Evolutionary conservation across 2,888 invertebrate species (phyloP), one percentile per base, ranked within the genome.

Genomic region (Brenthis ino): DNA sequence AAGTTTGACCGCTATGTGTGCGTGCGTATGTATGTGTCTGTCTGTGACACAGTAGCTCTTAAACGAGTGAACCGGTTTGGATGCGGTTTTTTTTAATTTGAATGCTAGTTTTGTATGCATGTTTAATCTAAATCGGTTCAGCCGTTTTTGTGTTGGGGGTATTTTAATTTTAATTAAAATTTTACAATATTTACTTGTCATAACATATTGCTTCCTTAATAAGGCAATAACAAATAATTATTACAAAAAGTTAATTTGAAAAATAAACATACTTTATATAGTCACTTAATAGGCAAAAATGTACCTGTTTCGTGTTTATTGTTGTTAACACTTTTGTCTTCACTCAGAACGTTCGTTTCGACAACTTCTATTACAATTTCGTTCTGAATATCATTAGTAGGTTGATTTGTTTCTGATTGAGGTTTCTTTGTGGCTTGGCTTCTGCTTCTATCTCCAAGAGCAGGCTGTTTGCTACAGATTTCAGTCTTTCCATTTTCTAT

Each of bases 401-500:
- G 93, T 73, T 86, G 87, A 74, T 94, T 94, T 70, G 93, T 84
- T 84, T 94, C 93, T 53, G 86, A 82, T 77, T 85, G 81, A 20
- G 93, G 93, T 72, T 91, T 90, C 74, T 92, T 92, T 55, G 92
- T 91, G 64, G 89, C 91, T 67, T 88, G 89, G 78, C 85, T 91
- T 78, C 89, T 86, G 77, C 89, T 91, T 73, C 86, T 87, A 70
- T 89, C 91, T 69, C 85, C 84, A 72, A 91, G 85, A 50, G 89
- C 85, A 77, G 93, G 92, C 76, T 92, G 77, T 82, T 90, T 93
- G 84, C 93, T 93, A 86, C 93, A 93, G 78, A 91, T 87, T 79
- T 93, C 93, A 85, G 94, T 95, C 88, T 95, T 95, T 81, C 96
- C 96, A 79, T 93, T 93, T 77, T 94, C 92, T 77, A 97, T 94